These are phyloP conservation scores for Eutrigla gurnardus DNA, from an alignment of 2,797 vertebrate species.

Conservation along the genomic window DNA sequence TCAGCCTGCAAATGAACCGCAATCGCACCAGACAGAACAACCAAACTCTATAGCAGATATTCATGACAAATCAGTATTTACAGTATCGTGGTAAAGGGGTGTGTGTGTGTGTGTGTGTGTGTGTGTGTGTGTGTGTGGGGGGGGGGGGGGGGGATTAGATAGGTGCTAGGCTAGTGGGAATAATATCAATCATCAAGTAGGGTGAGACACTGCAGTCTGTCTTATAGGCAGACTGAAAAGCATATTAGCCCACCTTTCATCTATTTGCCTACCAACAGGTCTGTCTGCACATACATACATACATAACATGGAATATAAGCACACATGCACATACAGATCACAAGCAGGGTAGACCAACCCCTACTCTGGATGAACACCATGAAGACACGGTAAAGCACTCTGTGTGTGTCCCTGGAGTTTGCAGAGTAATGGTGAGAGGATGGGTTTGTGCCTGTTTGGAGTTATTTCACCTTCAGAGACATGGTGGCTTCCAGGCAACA, in stretches of 20 bases:
- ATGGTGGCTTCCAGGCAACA: slow-evolving; percentile 74
- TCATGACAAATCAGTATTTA: slow-evolving; percentile 25
- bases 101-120: no score
- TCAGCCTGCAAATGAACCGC: slow-evolving; percentile 54
- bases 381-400: slow-evolving; percentile 81
- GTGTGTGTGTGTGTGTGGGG: no score
- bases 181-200: slow-evolving; percentile 37
- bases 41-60: slow-evolving; percentile 24
- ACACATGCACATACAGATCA: slow-evolving; percentile 35
- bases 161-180: slow-evolving; percentile 13
- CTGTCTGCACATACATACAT: background rate
- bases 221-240: background rate
- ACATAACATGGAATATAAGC: slow-evolving; percentile 12
- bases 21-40: slow-evolving; percentile 1
- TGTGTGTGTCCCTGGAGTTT: slow-evolving; percentile 55
- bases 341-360: slow-evolving; percentile 44
- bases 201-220: slow-evolving; percentile 20
- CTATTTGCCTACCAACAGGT: background rate
- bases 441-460: slow-evolving; percentile 69
- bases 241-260: background rate
- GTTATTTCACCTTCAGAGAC: slow-evolving; percentile 79
- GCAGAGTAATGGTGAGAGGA: slow-evolving; percentile 74
- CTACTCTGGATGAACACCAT: slow-evolving; percentile 64
- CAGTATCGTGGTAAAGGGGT: slow-evolving; percentile 9
- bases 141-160: no score